A percentile compares a stretch with the other conserved stretches of the same genome.
Evolutionary conservation across 2,113 vertebrate genomes (phyloP).

Genomic region (Melospiza melodia): DNA sequence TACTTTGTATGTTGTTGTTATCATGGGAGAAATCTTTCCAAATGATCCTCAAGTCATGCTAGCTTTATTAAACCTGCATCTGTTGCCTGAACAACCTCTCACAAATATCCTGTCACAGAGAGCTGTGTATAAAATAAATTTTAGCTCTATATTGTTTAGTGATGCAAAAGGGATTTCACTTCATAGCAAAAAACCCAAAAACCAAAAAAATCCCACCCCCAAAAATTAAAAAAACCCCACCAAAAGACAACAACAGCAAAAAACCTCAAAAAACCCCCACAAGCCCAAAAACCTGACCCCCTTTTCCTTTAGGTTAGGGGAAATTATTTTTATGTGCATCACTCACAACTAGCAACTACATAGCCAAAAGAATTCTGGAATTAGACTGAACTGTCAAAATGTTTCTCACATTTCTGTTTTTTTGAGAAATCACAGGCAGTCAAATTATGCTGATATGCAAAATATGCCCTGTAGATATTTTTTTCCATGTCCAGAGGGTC

Average conservation of each 20-base stretch:
- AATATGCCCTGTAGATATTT: neutral
- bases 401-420: constrained; percentile 52
- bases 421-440: constrained; percentile 43
- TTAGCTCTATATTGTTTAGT: neutral
- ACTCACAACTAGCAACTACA: neutral
- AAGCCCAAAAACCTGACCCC: fast-evolving
- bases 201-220: too few species aligned
- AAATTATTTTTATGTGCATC: neutral
- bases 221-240: neutral
- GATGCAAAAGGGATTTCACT: neutral
- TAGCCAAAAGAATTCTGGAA: constrained; percentile 5
- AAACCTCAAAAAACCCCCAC: fast-evolving
- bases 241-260: neutral
- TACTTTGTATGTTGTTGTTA: neutral
- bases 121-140: neutral
- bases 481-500: neutral
- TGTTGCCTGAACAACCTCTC: neutral
- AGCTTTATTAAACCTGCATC: neutral
- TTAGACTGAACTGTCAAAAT: constrained; percentile 16
- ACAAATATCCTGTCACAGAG: neutral
- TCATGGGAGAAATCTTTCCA: neutral
- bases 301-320: neutral
- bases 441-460: constrained; percentile 20
- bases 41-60: neutral
- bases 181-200: neutral